Evolutionary conservation across 2,888 invertebrate genomes (phyloP), one percentile per base, ranked within the genome.

Genomic region (Pachymerium ferrugineum): DNA sequence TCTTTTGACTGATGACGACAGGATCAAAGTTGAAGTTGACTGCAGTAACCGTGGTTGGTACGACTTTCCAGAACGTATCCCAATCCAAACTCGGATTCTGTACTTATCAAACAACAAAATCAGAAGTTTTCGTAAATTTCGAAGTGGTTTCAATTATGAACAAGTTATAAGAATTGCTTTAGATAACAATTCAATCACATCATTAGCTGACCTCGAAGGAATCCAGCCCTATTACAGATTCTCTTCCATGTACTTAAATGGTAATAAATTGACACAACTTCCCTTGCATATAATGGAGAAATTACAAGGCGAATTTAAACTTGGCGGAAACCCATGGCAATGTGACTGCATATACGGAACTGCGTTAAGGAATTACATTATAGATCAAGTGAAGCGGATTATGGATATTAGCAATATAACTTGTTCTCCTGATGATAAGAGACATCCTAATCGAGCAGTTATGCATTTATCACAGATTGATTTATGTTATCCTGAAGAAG

Each of bases 301-400:
- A 2, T 5, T 25, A 16, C 16, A 22, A 33, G 14, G 31, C 33
- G 25, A 30, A 1, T 30, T 70, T 6, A 70, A 70, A 16, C 33
- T 70, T 1, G 70, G 70, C 35, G 70, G 70, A 12, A 70, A 70
- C n/a, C 70, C 70, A 6, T 70, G 70, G 70, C 5, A 33, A 4
- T 70, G 70, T 22, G 19, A 70, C 33, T 70, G 70, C 19, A 33
- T 31, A 33, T 35, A 14, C 29, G 70, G 70, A 3, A 33, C 70
- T 5, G 22, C 31, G 12, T 35, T 70, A 16, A 3, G 29, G 12
- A 70, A 3, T 6, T 70, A 30, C 12, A 29, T 70, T 3, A 70
- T 33, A 10, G 31, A 70, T 31, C 70, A 33, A 14, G 12, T 30
- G 31, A 29, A 70, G 10, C n/a, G 6, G 10, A 70, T 70, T 30